Conservation (phyloP, 1,140 invertebrate species). For the Tribolium castaneum region DNA sequence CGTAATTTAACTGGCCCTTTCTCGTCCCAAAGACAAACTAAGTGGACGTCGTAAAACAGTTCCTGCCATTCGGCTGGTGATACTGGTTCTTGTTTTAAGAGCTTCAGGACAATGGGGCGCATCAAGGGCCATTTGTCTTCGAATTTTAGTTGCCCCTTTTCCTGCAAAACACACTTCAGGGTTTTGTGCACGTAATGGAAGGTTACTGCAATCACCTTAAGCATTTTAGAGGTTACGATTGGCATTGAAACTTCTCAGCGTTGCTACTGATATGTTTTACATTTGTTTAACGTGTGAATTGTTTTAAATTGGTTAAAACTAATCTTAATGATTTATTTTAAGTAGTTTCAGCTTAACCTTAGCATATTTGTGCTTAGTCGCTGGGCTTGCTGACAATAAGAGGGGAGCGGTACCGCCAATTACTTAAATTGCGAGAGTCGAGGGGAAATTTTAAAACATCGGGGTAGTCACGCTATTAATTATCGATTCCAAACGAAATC, state of each 20-base stretch:
- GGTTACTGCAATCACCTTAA: slow-evolving; percentile 48
- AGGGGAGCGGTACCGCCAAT: no score
- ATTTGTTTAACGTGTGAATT: background rate
- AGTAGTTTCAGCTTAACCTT: background rate
- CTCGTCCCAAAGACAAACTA: slow-evolving; percentile 96
- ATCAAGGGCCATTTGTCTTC: slow-evolving; percentile 97
- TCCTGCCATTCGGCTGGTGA: slow-evolving; percentile 97
- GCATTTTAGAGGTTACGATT: slow-evolving; percentile 51
- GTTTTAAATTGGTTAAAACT: background rate
- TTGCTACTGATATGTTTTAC: slow-evolving; percentile 14
- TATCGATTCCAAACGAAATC: background rate
- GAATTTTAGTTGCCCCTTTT: slow-evolving; percentile 79
- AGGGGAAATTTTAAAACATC: no score
- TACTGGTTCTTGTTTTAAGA: slow-evolving; percentile 92
- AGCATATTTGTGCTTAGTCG: background rate
- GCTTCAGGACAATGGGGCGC: slow-evolving; percentile 91
- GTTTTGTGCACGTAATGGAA: background rate
- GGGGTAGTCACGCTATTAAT: no score
- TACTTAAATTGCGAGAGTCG: background rate
- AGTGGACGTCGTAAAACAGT: slow-evolving; percentile 94
- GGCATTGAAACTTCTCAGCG: background rate
- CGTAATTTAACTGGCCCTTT: slow-evolving; percentile 90
- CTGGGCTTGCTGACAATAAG: no score
- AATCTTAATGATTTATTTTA: background rate
- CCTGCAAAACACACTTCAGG: slow-evolving; percentile 61